A percentile compares a stretch with the other conserved stretches of the same genome.
These are phyloP conservation scores for Didymodactylos carnosus DNA, from an alignment of 2,888 invertebrate species.

Conservation along the genomic window DNA sequence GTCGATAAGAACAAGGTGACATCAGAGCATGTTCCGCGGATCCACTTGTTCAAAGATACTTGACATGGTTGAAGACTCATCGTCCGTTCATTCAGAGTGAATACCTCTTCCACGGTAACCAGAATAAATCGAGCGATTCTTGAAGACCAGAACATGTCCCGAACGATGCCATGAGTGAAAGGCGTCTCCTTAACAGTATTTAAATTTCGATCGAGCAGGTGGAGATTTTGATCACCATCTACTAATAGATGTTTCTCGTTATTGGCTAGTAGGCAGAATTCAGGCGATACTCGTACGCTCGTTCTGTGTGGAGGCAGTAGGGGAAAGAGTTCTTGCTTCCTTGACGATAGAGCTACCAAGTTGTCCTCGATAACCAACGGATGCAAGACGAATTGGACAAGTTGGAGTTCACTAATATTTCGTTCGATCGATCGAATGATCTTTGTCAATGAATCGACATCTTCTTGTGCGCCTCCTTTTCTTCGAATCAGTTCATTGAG, in stretches of 20 bases:
- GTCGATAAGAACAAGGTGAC: not conserved
- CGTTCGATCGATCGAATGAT: not conserved
- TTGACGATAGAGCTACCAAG: not conserved
- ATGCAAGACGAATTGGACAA: not conserved
- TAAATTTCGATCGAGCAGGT: not conserved
- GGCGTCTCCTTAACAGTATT: not conserved
- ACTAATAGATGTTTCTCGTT: not conserved
- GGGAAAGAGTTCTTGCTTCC: not conserved
- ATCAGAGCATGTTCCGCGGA: not conserved
- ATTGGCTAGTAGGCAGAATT: not conserved
- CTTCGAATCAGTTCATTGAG: not conserved
- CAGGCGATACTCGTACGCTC: not conserved
- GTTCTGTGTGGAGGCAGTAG: not conserved
- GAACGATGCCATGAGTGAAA: not conserved
- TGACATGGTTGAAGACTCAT: not conserved
- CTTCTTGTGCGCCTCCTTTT: not conserved
- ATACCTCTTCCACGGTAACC: not conserved
- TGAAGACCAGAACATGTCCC: not conserved
- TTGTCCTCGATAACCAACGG: not conserved
- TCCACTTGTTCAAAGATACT: not conserved
- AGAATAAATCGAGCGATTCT: not conserved
- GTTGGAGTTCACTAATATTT: not conserved
- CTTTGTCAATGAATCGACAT: not conserved
- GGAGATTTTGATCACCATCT: not conserved
- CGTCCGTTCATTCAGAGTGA: not conserved